Conservation (phyloP, 1,140 invertebrate species). For the Bombyx mori region ASM3026992v2 NC_085131.1:9053501-9054000, state of each 20-base stretch:
- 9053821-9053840: constrained; percentile 4
- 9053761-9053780: constrained; percentile 12
- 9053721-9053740: constrained; percentile 49
- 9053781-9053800: constrained; percentile 18
- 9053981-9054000: constrained; percentile 52
- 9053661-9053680: constrained; percentile 24
- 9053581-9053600: too few relatives aligned
- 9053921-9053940: constrained; percentile 64
- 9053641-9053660: too few relatives aligned
- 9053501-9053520: too few relatives aligned
- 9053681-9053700: constrained; percentile 27
- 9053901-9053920: constrained; percentile 58
- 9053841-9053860: constrained; percentile 47
- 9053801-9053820: constrained; percentile 13
- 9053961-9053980: constrained; percentile 66
- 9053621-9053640: too few relatives aligned
- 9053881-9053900: constrained; percentile 55
- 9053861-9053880: constrained; percentile 40
- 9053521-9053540: too few relatives aligned
- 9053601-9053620: too few relatives aligned
- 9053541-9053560: too few relatives aligned
- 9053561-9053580: too few relatives aligned
- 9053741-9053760: constrained; percentile 10
- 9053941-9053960: constrained; percentile 60
- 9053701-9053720: constrained; percentile 42